These are phyloP conservation scores for Trissoscelio sp. DNA, from an alignment of 2,888 invertebrate species.

Conservation along the genomic window DNA sequence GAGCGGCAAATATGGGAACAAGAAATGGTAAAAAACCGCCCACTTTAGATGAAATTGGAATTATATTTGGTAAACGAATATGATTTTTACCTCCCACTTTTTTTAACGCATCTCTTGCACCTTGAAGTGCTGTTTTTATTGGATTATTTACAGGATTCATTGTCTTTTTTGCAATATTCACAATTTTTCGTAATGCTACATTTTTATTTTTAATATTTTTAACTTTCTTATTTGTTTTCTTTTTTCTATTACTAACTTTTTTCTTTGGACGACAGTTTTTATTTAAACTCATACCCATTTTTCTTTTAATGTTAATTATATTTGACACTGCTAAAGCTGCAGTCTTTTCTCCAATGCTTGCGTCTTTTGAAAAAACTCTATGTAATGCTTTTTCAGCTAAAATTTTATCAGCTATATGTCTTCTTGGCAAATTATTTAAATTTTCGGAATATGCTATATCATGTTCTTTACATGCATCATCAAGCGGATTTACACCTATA, in stretches of 20 bases:
- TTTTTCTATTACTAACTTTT: neutral
- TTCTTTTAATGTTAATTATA: slow-evolving; percentile 40
- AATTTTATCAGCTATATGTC: slow-evolving; percentile 72
- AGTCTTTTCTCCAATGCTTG: slow-evolving; percentile 40
- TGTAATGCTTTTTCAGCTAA: slow-evolving; percentile 76
- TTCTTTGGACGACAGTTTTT: neutral
- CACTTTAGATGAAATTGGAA: slow-evolving; percentile 28
- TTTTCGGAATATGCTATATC: slow-evolving; percentile 23
- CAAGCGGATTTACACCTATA: slow-evolving; percentile 46
- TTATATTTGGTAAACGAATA: slow-evolving; percentile 12
- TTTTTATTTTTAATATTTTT: neutral
- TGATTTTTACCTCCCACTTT: neutral
- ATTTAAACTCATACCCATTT: slow-evolving; percentile 50
- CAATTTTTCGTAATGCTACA: slow-evolving; percentile 12
- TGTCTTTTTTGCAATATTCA: slow-evolving; percentile 12
- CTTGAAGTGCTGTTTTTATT: slow-evolving; percentile 3
- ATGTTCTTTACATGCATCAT: slow-evolving; percentile 62
- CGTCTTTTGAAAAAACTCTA: slow-evolving; percentile 73
- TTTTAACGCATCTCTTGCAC: slow-evolving; percentile 15
- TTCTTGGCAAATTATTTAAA: neutral
- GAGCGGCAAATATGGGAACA: slow-evolving; percentile 72
- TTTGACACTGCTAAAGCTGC: slow-evolving; percentile 40
- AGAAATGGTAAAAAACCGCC: slow-evolving; percentile 72
- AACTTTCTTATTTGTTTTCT: neutral
- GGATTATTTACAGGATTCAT: neutral